Base-by-base conservation (phyloP, 2,113 vertebrate species). In the Nibea albiflora region DNA sequence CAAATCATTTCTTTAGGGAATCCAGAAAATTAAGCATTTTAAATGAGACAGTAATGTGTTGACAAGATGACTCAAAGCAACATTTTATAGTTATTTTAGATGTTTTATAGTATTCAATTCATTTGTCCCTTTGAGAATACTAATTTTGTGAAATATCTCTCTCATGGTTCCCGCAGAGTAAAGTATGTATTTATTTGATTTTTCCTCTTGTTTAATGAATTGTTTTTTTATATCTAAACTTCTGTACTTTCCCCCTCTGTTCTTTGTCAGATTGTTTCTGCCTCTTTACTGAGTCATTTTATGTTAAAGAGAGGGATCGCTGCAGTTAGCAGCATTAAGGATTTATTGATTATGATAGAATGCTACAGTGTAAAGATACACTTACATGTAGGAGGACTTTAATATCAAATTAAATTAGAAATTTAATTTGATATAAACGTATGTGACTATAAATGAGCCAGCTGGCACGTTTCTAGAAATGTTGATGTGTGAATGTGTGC, bases 101-200 rank as follows among this genome's bases (percentile, higher is more conserved):
- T 35, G 7, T 35, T 39, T 39, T 39, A 39, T 39, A 39, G 8
- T 39, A 39, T 39, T 39, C 35, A 11, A 44, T 42, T 15, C 0
- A 39, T 17, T 19, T 64, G 19, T 80, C 14, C 52, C 19, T 60
- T 73, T 80, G 47, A 73, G 19, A 71, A 50, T 42, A 58, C 85
- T 88, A 83, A 85, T 76, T 46, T n/a, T 89, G 11, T 85, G 46
- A 91, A 81, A 60, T 82, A 44, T 90, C 71, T 90, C 73, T 88
- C 84, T 89, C 73, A 65, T 76, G 78, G 74, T 84, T 85, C 76
- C 78, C 79, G 66, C 88, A 92, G 88, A 85, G 73, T 89, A 88
- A 92, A 92, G 87, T 91, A 92, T 91, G 90, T 89, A 90, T 91
- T 81, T 83, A 81, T 89, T 89, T 85, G 15, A 83, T 90, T 86